Percentiles rank a stretch among this genome's conserved stretches.
phyloP scores from a whole-genome alignment of 37 sponge, comb jelly and placozoan species.

The Dysidea cf. avara region DNA sequence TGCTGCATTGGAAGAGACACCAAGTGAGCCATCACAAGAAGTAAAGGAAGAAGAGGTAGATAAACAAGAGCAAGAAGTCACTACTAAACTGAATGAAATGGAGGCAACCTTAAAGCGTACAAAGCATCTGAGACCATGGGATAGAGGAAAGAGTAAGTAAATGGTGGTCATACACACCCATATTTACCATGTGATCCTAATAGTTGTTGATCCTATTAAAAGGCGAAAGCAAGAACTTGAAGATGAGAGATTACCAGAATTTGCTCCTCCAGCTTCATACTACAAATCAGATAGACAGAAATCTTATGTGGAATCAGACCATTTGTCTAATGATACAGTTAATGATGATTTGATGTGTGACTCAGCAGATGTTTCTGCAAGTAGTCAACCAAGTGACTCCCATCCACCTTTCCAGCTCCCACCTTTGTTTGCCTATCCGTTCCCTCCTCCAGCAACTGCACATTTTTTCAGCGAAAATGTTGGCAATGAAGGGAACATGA shows the following conservation, averaged over 20 bases:
- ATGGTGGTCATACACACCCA: not conserved
- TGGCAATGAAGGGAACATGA: too few relatives aligned
- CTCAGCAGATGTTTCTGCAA: too few relatives aligned
- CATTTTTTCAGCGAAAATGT: too few relatives aligned
- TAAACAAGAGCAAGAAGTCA: not conserved
- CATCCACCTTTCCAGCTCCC: too few relatives aligned
- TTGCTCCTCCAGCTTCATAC: constrained; percentile 85
- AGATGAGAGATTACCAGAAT: constrained; percentile 70
- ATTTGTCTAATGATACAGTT: too few relatives aligned
- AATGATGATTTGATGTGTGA: too few relatives aligned
- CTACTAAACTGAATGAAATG: not conserved
- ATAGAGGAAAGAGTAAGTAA: constrained; percentile 73
- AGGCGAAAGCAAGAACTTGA: constrained; percentile 64
- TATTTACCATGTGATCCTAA: not conserved
- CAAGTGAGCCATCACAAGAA: constrained; percentile 17
- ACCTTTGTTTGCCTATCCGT: too few relatives aligned
- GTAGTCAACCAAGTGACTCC: too few relatives aligned
- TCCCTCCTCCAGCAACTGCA: too few relatives aligned
- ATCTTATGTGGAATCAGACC: too few relatives aligned
- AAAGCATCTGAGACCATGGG: constrained; percentile 75
- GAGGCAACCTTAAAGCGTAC: not conserved
- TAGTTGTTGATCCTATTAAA: constrained; percentile 40
- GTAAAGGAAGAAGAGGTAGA: constrained; percentile 15
- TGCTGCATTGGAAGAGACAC: constrained; percentile 4
- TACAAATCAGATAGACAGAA: not conserved